phyloP scores from a whole-genome alignment of 2,888 invertebrate genomes.

The Smittia aterrima region DNA sequence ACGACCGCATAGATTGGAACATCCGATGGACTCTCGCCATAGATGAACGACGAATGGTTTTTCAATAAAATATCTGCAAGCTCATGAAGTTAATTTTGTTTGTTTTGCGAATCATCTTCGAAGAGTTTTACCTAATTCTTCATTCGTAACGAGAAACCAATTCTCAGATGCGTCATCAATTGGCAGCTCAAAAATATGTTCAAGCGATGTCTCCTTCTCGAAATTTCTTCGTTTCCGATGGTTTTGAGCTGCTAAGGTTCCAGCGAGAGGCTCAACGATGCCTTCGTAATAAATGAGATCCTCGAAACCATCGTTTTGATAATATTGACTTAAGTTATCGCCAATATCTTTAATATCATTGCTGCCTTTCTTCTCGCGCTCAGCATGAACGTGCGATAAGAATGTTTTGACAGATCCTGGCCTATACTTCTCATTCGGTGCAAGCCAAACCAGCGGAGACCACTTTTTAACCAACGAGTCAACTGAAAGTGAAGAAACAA shows the following conservation, averaged over 20 bases:
- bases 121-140: conserved; percentile 55
- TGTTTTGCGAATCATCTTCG: too few species aligned
- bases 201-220: conserved; percentile 41
- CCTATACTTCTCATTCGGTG: conserved; percentile 63
- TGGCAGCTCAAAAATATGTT: conserved; percentile 44
- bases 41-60: conserved; percentile 59
- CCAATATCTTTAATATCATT: conserved; percentile 39
- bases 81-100: neutral
- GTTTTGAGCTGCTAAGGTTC: neutral
- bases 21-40: conserved; percentile 59
- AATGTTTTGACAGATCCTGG: conserved; percentile 63
- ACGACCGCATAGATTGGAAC: conserved; percentile 64
- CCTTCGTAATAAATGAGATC: conserved; percentile 39
- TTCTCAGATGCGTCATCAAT: conserved; percentile 51
- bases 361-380: conserved; percentile 22
- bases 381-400: conserved; percentile 58
- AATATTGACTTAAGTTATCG: conserved; percentile 38
- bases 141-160: conserved; percentile 57
- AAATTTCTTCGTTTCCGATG: conserved; percentile 36
- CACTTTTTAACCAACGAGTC: conserved; percentile 58
- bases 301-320: conserved; percentile 15
- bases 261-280: neutral
- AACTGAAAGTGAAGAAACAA: conserved; percentile 46
- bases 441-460: conserved; percentile 67
- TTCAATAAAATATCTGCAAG: conserved; percentile 52